A percentile compares a stretch with the other conserved stretches of the same genome.
Conservation (phyloP, 2,888 invertebrate species). For the Zygothrica quintamaculata region DNA sequence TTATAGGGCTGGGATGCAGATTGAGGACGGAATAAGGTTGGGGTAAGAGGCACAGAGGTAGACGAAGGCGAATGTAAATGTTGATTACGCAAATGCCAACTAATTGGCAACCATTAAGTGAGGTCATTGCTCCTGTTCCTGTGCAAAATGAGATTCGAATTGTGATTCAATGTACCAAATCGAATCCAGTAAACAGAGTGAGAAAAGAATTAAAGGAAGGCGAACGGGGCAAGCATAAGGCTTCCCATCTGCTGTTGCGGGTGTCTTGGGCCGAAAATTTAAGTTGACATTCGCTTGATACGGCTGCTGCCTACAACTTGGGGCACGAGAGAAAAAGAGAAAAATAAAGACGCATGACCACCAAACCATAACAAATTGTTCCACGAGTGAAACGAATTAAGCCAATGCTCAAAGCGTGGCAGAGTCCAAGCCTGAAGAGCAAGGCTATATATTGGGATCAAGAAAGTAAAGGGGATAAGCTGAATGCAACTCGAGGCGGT, state of each 20-base stretch:
- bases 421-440: neutral
- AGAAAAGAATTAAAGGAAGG: neutral
- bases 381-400: slow-evolving; percentile 60
- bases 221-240: neutral
- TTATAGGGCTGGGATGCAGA: slow-evolving; percentile 46
- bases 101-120: slow-evolving; percentile 70
- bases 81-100: slow-evolving; percentile 74
- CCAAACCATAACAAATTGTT: slow-evolving; percentile 69
- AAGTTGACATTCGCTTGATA: slow-evolving; percentile 63
- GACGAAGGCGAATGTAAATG: slow-evolving; percentile 60
- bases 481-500: slow-evolving; percentile 20
- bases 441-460: slow-evolving; percentile 22
- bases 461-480: neutral
- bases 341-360: no score
- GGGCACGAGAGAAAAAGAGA: slow-evolving; percentile 11
- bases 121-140: slow-evolving; percentile 57
- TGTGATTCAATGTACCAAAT: slow-evolving; percentile 2
- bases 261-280: slow-evolving; percentile 37
- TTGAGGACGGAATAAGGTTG: neutral
- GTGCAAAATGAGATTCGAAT: slow-evolving; percentile 2
- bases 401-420: slow-evolving; percentile 26
- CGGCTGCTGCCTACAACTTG: slow-evolving; percentile 16
- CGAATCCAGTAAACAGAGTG: no score
- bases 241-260: slow-evolving; percentile 32
- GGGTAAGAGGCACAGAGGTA: neutral